Evolutionary conservation across 1,140 invertebrate genomes (phyloP).

Genomic region (Brachionus koreanus): DNA sequence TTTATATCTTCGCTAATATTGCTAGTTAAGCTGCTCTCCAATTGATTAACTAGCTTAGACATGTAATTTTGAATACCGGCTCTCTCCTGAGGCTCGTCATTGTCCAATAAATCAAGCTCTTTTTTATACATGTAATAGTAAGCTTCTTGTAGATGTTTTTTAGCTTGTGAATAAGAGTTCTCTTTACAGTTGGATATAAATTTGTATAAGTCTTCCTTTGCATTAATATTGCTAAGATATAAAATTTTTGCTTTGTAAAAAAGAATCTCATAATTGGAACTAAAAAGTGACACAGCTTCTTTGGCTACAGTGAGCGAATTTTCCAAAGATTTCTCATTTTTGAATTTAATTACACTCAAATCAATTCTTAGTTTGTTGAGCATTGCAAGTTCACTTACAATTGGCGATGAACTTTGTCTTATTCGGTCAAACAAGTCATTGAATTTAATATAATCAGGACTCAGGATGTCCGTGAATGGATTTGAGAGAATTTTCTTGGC

Average conservation of each 20-base stretch:
- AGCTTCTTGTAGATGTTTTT: not conserved
- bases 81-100: not conserved
- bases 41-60: not conserved
- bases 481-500: conserved; percentile 1
- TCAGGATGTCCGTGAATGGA: not conserved
- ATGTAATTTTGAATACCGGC: not conserved
- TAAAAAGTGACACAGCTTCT: not conserved
- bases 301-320: not conserved
- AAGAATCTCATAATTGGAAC: not conserved
- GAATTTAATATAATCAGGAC: conserved; percentile 1
- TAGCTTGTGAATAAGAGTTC: not conserved
- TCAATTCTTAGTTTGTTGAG: conserved; percentile 15
- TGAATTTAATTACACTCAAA: not conserved
- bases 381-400: not conserved
- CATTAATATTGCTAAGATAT: not conserved
- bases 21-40: not conserved
- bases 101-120: not conserved
- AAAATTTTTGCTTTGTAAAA: not conserved
- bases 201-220: not conserved
- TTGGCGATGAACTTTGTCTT: not conserved
- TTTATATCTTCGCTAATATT: not conserved
- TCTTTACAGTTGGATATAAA: not conserved
- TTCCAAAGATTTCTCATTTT: conserved; percentile 10
- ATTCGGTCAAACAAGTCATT: conserved; percentile 25
- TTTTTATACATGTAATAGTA: not conserved